phyloP scores from a whole-genome alignment of 2,113 vertebrate genomes.

The Periophthalmodon schlosseri region DNA sequence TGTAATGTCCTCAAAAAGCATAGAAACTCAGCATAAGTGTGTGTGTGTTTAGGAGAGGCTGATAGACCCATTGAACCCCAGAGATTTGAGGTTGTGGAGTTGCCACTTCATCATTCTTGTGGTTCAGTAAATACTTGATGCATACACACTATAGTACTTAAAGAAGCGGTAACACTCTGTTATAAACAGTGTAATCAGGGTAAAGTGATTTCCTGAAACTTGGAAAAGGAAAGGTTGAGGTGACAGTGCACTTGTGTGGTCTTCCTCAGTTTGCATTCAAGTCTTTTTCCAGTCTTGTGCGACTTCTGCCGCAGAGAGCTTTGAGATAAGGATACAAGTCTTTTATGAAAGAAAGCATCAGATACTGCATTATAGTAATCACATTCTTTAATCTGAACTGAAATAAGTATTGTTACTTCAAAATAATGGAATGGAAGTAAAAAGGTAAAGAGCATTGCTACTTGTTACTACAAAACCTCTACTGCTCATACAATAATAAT shows the following conservation, averaged over 20 bases:
- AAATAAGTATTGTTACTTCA: too few relatives aligned
- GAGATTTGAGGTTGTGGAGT: conserved; percentile 18
- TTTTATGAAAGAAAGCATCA: too few relatives aligned
- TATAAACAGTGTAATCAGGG: background rate
- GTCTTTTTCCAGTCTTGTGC: too few relatives aligned
- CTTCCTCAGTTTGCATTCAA: background rate
- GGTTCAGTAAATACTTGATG: conserved; percentile 31
- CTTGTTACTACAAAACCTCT: too few relatives aligned
- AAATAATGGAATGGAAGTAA: too few relatives aligned
- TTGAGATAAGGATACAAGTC: too few relatives aligned
- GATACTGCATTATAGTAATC: background rate
- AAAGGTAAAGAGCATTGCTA: too few relatives aligned
- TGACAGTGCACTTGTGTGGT: background rate
- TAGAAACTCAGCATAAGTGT: background rate
- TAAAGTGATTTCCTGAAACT: background rate
- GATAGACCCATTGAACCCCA: conserved; percentile 50
- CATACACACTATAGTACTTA: conserved; percentile 14
- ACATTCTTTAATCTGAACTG: background rate
- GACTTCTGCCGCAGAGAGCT: too few relatives aligned
- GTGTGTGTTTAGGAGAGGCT: conserved; percentile 25
- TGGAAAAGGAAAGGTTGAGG: background rate
- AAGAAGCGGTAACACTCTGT: conserved; percentile 15
- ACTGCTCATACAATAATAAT: too few relatives aligned
- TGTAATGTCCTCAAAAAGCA: too few relatives aligned
- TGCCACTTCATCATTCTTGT: conserved; percentile 38